Evolutionary conservation across 2,113 vertebrate species (phyloP), one percentile per base, ranked within the genome.

Genomic region (Leucopsar rothschildi): DNA sequence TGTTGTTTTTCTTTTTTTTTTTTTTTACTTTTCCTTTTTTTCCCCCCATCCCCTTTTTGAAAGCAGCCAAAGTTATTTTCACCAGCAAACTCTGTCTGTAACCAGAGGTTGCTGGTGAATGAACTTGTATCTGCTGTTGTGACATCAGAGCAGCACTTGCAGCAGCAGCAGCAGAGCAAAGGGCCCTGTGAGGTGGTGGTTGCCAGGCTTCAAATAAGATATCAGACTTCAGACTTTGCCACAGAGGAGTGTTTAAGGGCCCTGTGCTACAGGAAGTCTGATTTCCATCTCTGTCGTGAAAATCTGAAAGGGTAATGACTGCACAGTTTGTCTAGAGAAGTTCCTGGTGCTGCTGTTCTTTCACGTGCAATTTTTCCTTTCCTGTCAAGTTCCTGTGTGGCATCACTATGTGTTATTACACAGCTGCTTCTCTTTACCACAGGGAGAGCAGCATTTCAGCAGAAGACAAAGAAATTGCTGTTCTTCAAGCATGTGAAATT

Each of bases 161-260:
- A 80, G 71, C 88, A 61, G 0, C 88, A 61, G 0, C 88, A 61
- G 35, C 18, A 19, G 55, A 73, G 86, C 69, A 68, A 55, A 79
- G 44, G 47, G 47, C 66, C 24, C 42, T 80, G 5, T 33, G 15
- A 73, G 53, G 21, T 66, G 84, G 21, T 89, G 28, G 37, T 82
- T 89, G 79, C 90, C 93, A 83, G 82, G 66, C 76, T 95, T 86
- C 56, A 83, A 93, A 33, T 88, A 96, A 95, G 93, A 90, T 61
- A 81, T 92, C 93, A 94, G 45, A 50, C 39, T 50, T 72, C 50
- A 49, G 37, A 25, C 66, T 89, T 88, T 85, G 31, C 75, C 90
- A 37, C 68, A 10, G 2, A 55, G 39, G 68, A 63, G 5, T 77
- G 16, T 88, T 94, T 81, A 81, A 93, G 60, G 42, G 15, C 76